Evolutionary conservation across 2,797 vertebrate genomes (phyloP), one percentile per base, ranked within the genome.

Genomic region (Paedocypris micromegethes): DNA sequence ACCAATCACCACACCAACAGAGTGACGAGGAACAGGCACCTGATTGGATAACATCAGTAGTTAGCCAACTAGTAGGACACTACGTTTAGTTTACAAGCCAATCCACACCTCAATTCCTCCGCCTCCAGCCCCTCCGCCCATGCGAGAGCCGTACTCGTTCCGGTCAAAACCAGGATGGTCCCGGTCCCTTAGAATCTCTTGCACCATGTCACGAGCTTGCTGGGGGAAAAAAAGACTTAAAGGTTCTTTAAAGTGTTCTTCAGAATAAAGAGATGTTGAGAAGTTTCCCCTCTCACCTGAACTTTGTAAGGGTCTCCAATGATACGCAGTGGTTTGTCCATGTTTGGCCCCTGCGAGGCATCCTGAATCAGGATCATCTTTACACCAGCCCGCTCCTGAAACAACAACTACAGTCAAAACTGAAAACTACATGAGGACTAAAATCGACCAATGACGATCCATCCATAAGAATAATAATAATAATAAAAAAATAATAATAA

Each of bases 341-440:
- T 88, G 4, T 97, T 98, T 2, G 93, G 91, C 48, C 92, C 92
- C 84, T 98, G 95, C 64, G 94, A 94, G 41, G 91, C 92, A 68
- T 98, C 95, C 79, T 98, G 95, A 80, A 98, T 96, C 57, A 98
- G 87, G 78, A 96, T 96, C 95, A 96, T 98, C 85, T 98, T 98
- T 64, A 98, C 94, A 63, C 95, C 95, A 1, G 94, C 94, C 1
- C 94, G 89, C 44, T 97, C 94, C 94, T 97, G 60, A 55, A 73
- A 73, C 58, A 61, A 37, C 64, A 38, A 49, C 0, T 2, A 3
- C 23, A 23, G 23, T 23, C 23, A 23, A 23, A 23, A 23, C 23
- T 23, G 23, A 23, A 23, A 23, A 23, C 23, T 23, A 23, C 23
- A 23, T 23, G 23, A 23, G 23, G 23, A 23, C 23, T 1, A 23